Evolutionary conservation across 2,888 invertebrate species (phyloP), one percentile per base, ranked within the genome.

Genomic region (Pogonocherus hispidulus): DNA sequence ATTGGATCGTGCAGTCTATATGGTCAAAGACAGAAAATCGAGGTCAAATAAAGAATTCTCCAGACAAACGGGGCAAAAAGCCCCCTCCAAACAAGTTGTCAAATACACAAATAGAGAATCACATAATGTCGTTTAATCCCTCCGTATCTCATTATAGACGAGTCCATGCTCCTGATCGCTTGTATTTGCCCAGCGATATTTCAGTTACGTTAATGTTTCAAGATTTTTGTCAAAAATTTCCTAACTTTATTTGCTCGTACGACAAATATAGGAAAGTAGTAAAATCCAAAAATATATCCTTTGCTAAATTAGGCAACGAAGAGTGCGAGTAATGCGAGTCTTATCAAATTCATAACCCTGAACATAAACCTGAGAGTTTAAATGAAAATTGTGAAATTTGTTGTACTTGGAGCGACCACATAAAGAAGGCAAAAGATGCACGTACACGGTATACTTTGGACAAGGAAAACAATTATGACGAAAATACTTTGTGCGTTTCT

Each of bases 131-230:
- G 63, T 67, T 63, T 54, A 47, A 70, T 70, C 63, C 67, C 16
- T 64, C 55, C 46, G 47, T 70, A 52, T 70, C 59, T 3, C 67
- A 70, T 22, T 70, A 70, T 47, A 70, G 70, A 44, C 27, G 68
- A 56, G 68, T 51, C 16, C 70, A 68, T 44, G 68, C 70, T 52
- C 67, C 69, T 19, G 27, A 60, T 32, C 44, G 46, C n/a, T 52
- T 44, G 51, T 70, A 70, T 44, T 60, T 70, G 35, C 54, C 64
- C 8, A 69, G 64, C 47, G 54, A 66, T 62, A 19, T 66, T 52
- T 52, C 59, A 41, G 44, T 59, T 47, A 66, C 66, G 47, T 46
- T 66, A 46, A 66, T 59, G 59, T 66, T 37, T 62, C 32, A 62
- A 49, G 54, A 67, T 55, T 67, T 67, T 55, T 14, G 55, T 46